Evolutionary conservation across 2,888 invertebrate species (phyloP), one percentile per base, ranked within the genome.

Genomic region (Pycnomerus fuliginosus): DNA sequence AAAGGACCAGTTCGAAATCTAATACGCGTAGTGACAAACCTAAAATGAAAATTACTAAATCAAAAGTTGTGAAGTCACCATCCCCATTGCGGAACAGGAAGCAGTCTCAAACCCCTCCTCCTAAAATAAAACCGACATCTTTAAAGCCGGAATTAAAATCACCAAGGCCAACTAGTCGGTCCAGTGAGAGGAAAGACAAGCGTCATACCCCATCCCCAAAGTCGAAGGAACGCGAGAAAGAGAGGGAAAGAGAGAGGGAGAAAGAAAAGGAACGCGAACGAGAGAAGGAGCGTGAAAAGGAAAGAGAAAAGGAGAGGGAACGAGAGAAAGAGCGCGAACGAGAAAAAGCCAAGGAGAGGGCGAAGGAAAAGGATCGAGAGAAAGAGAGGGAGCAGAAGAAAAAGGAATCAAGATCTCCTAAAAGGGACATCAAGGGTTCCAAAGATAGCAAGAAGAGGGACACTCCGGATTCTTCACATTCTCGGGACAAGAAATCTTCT

Each of bases 261-360:
- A 61, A 76, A 3, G 78, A 78, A 23, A 74, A 73, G 55, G 79
- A 80, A 48, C 75, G 76, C 27, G 80, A 80, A 33, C 69, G 76
- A 24, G 71, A 70, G 27, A 74, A 73, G 59, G 77, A 80, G 33
- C 76, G 77, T 42, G 74, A 77, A 59, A 54, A 74, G 68, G 55
- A 74, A 38, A 52, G 56, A 32, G 63, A 65, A 43, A 55, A 56
- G 22, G 68, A 69, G 11, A 47, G 61, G 7, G 68, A 67, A 31
- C 48, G 58, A 16, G 63, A 62, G 44, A 58, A 59, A 12, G 67
- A 70, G 39, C 24, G 64, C 50, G 54, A 70, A 56, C 55, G 61
- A 41, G 60, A 56, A 48, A 51, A 61, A 8, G 77, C 75, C 17
- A 75, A 74, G 55, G 77, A 78, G 22, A 54, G 64, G 55, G 77